Evolutionary conservation across 2,888 invertebrate species (phyloP).

Genomic region (Nesidiocoris tenuis): DNA sequence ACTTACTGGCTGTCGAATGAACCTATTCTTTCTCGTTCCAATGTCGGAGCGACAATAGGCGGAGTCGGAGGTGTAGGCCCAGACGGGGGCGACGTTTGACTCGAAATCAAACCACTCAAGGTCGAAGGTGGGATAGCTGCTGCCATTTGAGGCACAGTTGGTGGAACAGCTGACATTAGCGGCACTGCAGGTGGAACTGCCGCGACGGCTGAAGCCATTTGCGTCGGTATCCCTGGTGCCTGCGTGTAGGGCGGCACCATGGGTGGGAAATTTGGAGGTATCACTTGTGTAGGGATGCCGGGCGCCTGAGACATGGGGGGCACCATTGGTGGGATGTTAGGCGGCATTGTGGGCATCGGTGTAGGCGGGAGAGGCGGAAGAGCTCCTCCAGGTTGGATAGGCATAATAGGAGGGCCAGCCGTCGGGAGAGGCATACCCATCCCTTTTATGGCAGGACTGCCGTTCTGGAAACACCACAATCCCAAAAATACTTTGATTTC

Average conservation of each 20-base stretch:
- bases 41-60: constrained; percentile 54
- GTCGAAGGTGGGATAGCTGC: constrained; percentile 47
- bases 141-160: constrained; percentile 27
- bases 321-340: constrained; percentile 20
- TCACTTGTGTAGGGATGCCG: constrained; percentile 41
- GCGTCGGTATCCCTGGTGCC: constrained; percentile 31
- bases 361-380: constrained; percentile 37
- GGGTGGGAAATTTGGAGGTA: constrained; percentile 51
- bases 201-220: constrained; percentile 37
- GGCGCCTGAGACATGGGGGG: constrained; percentile 41
- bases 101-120: constrained; percentile 42
- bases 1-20: constrained; percentile 62
- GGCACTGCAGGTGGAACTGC: constrained; percentile 38
- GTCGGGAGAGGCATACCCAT: constrained; percentile 15
- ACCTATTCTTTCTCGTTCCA: constrained; percentile 59
- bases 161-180: constrained; percentile 5
- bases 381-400: constrained; percentile 23
- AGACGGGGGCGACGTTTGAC: constrained; percentile 45
- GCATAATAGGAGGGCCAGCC: constrained; percentile 16
- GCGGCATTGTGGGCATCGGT: constrained; percentile 20
- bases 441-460: neutral
- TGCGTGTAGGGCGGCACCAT: constrained; percentile 47
- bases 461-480: constrained; percentile 10
- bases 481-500: no score
- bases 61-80: constrained; percentile 46